Conservation (phyloP, 2,113 vertebrate species). For the Oenanthe oenanthe region DNA sequence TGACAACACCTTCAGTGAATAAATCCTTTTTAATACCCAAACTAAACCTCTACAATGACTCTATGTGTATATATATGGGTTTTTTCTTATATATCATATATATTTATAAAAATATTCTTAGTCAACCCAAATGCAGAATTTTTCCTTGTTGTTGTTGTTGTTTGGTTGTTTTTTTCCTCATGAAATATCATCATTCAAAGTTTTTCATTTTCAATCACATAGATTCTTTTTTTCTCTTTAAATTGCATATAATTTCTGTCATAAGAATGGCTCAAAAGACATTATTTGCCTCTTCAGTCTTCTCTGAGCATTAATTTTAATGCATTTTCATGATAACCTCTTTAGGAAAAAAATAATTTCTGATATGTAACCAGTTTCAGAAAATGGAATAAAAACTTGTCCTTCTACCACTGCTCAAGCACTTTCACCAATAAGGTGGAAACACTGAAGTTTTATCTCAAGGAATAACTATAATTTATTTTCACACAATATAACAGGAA, state of each 20-base stretch:
- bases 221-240: not conserved
- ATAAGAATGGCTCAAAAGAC: not conserved
- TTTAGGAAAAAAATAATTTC: not conserved
- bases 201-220: not conserved
- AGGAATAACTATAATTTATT: not conserved
- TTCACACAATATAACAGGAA: not conserved
- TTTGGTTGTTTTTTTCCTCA: not conserved
- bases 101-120: not conserved
- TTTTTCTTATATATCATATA: too few species aligned
- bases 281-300: not conserved
- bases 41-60: not conserved
- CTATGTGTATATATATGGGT: fast-evolving
- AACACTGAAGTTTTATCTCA: not conserved
- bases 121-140: not conserved
- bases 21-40: not conserved
- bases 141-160: not conserved
- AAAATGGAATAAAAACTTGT: not conserved
- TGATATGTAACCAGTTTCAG: not conserved
- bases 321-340: not conserved
- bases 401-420: not conserved
- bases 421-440: not conserved
- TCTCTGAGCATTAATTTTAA: not conserved
- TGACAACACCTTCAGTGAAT: not conserved
- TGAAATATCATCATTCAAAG: not conserved
- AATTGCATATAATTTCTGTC: not conserved